Conservation (phyloP, 1,140 invertebrate species). For the Hypsibius dujardini region DNA sequence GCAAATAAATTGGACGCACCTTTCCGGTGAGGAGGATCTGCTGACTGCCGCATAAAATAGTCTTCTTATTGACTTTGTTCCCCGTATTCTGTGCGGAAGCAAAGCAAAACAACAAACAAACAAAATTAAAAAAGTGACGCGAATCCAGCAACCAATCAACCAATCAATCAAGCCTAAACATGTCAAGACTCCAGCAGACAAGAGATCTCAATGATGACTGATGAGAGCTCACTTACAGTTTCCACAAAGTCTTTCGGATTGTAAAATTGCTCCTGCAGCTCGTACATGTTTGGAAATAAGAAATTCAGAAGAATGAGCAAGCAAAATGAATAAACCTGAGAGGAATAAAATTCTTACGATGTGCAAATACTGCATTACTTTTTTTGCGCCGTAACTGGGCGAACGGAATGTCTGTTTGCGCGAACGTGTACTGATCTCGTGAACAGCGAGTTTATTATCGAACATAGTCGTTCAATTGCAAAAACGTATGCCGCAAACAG, state of each 20-base stretch:
- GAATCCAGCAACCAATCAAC: neutral
- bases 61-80: constrained; percentile 11
- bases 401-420: no score
- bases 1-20: neutral
- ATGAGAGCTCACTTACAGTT: constrained; percentile 6
- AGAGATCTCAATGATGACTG: neutral
- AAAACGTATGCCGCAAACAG: no score
- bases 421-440: no score
- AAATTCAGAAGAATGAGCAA: neutral
- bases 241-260: constrained; percentile 2
- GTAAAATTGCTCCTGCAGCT: neutral
- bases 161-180: neutral
- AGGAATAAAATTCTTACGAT: neutral
- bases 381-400: no score
- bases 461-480: no score
- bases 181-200: neutral
- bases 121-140: neutral
- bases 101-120: no score
- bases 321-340: neutral
- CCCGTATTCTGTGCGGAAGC: neutral
- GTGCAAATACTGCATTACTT: no score
- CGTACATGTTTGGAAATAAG: neutral
- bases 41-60: constrained; percentile 15
- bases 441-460: no score
- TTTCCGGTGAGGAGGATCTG: constrained; percentile 11